phyloP scores from a whole-genome alignment of 2,113 vertebrate genomes.

The Centrocercus urophasianus region DNA sequence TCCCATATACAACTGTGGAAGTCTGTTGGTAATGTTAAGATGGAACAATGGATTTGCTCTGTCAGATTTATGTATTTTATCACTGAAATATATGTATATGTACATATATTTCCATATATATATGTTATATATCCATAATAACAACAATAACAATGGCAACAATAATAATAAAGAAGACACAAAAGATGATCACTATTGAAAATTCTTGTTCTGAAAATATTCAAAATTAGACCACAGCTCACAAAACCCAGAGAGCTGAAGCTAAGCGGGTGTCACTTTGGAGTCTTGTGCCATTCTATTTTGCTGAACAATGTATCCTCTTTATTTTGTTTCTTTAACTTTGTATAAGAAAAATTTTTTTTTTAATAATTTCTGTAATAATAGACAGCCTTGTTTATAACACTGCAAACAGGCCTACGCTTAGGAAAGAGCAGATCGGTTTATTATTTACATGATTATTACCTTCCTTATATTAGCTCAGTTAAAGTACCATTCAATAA shows the following conservation, averaged over 20 bases:
- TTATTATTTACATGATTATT: background rate
- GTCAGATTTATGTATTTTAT: background rate
- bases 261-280: background rate
- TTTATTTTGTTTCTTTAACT: background rate
- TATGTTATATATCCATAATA: too few species aligned
- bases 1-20: accelerated
- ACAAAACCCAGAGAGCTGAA: background rate
- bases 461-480: background rate
- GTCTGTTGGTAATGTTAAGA: background rate
- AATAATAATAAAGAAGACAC: background rate
- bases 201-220: background rate
- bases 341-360: background rate
- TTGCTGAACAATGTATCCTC: background rate
- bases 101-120: too few species aligned
- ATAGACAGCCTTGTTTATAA: background rate
- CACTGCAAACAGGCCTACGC: accelerated
- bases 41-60: background rate
- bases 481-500: background rate
- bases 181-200: background rate
- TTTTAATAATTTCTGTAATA: accelerated
- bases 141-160: too few species aligned
- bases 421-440: background rate
- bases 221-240: background rate
- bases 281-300: background rate
- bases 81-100: too few species aligned